These are phyloP conservation scores for Neomicropteryx cornuta DNA, from an alignment of 1,140 invertebrate genomes.

Conservation along the genomic window DNA sequence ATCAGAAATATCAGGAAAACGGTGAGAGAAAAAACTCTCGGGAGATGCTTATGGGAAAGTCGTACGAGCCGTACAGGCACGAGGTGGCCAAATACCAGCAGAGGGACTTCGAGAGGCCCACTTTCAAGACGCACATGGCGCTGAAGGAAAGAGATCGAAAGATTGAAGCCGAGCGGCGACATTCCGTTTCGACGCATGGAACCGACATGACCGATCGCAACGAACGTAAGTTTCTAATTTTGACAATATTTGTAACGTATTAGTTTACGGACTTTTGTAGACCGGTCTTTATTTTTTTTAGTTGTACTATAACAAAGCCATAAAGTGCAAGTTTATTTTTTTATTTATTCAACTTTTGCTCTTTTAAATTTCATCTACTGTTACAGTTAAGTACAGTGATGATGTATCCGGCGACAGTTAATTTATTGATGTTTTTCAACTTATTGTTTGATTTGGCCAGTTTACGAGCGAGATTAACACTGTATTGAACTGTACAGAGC, in stretches of 20 bases:
- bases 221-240: conserved; percentile 42
- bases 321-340: no score
- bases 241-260: conserved; percentile 3
- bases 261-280: no score
- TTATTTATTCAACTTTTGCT: no score
- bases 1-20: conserved; percentile 33
- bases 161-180: conserved; percentile 57
- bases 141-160: conserved; percentile 48
- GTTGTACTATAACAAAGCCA: no score
- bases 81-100: conserved; percentile 25
- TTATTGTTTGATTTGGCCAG: no score
- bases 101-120: conserved; percentile 38
- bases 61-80: conserved; percentile 33
- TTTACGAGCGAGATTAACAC: no score
- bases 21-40: conserved; percentile 34
- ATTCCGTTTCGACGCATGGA: conserved; percentile 59
- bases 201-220: conserved; percentile 64
- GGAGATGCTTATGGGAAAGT: conserved; percentile 34
- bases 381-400: no score
- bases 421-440: no score
- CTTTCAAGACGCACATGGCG: conserved; percentile 54
- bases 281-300: no score
- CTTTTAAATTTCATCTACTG: conserved; percentile 2
- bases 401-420: no score
- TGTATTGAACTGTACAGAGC: no score